Percentiles rank a stretch among this genome's conserved stretches.
These are phyloP conservation scores for Guaruba guarouba DNA, from an alignment of 2,113 vertebrate genomes.

Conservation along the genomic window DNA sequence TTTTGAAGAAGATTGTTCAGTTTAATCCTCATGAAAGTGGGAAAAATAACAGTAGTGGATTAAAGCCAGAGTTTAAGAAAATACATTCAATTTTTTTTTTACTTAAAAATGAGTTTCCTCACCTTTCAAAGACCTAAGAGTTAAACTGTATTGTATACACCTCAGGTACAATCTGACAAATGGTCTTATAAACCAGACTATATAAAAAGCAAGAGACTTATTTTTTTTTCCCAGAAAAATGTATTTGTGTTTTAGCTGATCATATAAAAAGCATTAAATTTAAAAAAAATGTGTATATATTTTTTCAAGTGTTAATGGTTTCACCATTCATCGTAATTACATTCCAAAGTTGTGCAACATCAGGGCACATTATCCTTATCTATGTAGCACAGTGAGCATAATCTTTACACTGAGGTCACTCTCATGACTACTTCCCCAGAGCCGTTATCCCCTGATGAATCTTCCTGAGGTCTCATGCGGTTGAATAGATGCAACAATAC, in stretches of 20 bases:
- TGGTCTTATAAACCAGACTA: constrained; percentile 66
- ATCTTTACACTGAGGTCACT: constrained; percentile 89
- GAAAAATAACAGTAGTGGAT: constrained; percentile 43
- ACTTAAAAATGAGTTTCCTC: constrained; percentile 61
- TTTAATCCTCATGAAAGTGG: constrained; percentile 45
- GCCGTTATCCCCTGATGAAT: constrained; percentile 76
- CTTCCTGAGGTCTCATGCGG: constrained; percentile 77
- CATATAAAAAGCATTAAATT: constrained; percentile 79
- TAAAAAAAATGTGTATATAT: constrained; percentile 73
- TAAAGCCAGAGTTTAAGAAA: constrained; percentile 66
- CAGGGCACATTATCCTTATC: not conserved
- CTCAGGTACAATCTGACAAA: constrained; percentile 73
- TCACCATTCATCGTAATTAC: constrained; percentile 67
- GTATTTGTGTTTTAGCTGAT: constrained; percentile 80
- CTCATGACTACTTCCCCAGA: constrained; percentile 90
- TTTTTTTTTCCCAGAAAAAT: constrained; percentile 69
- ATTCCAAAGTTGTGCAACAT: constrained; percentile 58
- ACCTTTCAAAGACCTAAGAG: constrained; percentile 57
- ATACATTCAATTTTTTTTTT: constrained; percentile 70
- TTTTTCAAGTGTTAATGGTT: constrained; percentile 76
- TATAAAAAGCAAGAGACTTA: constrained; percentile 71
- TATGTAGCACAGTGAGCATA: not conserved
- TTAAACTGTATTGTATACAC: constrained; percentile 59
- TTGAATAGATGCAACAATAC: constrained; percentile 80
- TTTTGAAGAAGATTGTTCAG: not conserved